A percentile compares a stretch with the other conserved stretches of the same genome.
These are phyloP conservation scores for Lordiphosa mommai DNA, from an alignment of 1,140 invertebrate genomes.

Conservation along the genomic window DNA sequence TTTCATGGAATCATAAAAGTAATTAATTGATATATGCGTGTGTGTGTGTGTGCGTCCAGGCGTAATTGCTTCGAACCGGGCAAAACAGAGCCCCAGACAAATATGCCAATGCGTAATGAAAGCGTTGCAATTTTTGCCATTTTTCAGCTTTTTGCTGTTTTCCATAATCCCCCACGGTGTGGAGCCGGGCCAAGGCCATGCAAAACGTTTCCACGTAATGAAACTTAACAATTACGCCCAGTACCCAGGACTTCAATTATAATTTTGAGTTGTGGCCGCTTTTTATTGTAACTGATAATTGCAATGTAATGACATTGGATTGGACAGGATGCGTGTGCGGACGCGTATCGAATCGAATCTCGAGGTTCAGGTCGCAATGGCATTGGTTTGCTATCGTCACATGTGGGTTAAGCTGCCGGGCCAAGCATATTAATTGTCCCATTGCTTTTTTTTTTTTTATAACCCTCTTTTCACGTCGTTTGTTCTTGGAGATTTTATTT, in stretches of 20 bases:
- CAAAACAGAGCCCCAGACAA: slow-evolving; percentile 11
- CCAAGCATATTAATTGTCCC: slow-evolving; percentile 66
- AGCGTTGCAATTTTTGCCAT: slow-evolving; percentile 50
- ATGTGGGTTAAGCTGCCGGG: slow-evolving; percentile 8
- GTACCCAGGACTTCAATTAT: slow-evolving; percentile 53
- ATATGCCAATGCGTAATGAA: slow-evolving; percentile 43
- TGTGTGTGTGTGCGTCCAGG: slow-evolving; percentile 8
- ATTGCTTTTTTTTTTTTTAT: too few relatives aligned
- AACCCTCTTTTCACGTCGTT: too few relatives aligned
- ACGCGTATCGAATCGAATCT: slow-evolving; percentile 13
- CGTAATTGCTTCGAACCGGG: slow-evolving; percentile 4
- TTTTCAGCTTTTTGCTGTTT: slow-evolving; percentile 59
- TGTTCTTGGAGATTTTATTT: too few relatives aligned
- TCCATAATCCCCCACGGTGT: slow-evolving; percentile 32
- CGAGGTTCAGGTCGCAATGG: slow-evolving; percentile 14
- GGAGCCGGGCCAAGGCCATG: not conserved
- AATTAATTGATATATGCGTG: slow-evolving; percentile 66
- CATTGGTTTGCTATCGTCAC: slow-evolving; percentile 4
- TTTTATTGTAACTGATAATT: slow-evolving; percentile 73
- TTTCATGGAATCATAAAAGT: slow-evolving; percentile 72
- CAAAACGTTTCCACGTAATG: slow-evolving; percentile 48
- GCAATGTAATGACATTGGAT: slow-evolving; percentile 65
- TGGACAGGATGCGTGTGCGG: slow-evolving; percentile 1
- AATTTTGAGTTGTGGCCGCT: slow-evolving; percentile 65
- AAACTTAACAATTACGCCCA: slow-evolving; percentile 69